Base-by-base conservation (phyloP, 2,888 invertebrate genomes). In the Pomacea canaliculata region DNA sequence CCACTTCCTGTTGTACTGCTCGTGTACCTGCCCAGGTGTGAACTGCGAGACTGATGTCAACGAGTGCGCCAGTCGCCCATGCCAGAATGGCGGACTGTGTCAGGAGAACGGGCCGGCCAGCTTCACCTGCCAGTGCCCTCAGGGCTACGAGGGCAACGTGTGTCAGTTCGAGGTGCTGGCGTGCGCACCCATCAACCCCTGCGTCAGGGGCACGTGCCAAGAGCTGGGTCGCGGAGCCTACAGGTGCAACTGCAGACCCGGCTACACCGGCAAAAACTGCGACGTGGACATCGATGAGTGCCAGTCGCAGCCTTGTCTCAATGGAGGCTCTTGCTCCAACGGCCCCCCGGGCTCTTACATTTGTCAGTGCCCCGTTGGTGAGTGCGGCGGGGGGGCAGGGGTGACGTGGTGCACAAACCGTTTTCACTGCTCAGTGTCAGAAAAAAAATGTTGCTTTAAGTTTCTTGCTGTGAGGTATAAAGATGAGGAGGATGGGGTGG, bases 281-380 rank as follows among this genome's bases (percentile, higher is more conserved):
- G 96, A 97, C 87, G 93, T 93, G 3, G 95, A 97, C 86, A 95
- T 97, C 69, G 96, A 97, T 90, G 97, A 97, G 89, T 97, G 97
- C 89, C 68, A 60, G 48, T 76, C 76, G 4, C 73, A 73, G 16
- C 80, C 81, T 8, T 81, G 81, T 73, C 68, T 66, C 12, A 80
- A 81, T 70, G 79, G 78, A 23, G 80, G 73, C 16, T 62, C 59
- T 23, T 81, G 81, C 70, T 18, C 66, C 60, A 71, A 71, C 16
- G 60, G 59, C 27, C 56, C n/a, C 7, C 66, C 76, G 37, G 76
- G 76, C 1, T n/a, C 37, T 56, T 76, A 70, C 59, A 7, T 56
- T 18, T 76, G 76, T 49, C 49, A 92, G 92, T 94, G 81, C 94
- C 76, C 66, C 19, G n/a, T n/a, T 1, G 76, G 76, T 65, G 65